Evolutionary conservation across 23 tunicate genomes (phyloP), one percentile per base, ranked within the genome.

Genomic region (Clavelina lepadiformis): DNA sequence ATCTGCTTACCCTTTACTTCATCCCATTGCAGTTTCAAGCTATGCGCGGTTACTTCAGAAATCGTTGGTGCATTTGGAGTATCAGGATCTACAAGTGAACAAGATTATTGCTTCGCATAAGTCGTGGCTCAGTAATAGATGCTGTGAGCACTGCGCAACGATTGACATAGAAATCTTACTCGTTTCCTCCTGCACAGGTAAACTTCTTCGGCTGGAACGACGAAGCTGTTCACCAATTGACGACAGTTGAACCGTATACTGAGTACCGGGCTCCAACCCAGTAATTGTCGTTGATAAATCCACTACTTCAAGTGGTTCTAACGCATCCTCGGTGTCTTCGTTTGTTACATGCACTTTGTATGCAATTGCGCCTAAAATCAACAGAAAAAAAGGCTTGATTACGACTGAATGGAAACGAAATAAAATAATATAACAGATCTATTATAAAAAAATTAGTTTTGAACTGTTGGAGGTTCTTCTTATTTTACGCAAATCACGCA

Each of bases 41-140:
- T 45, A 22, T 41, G 31, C 22, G 81, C 78, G 26, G 82, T 56
- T 18, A 83, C 77, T 19, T 47, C 38, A 30, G 50, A 3, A 4
- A 73, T 34, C 5, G 38, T 67, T 50, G 91, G 82, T 27, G 58
- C 46, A 22, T 67, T 66, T 13, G 91, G 91, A 47, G 91, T 46
- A 11, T 33, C 71, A 0, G 91, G 91, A 61, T 53, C 91, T 83
- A 38, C 32, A 70, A 68, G 21, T 0, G 15, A 20, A 20, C 0
- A 18, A 56, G 22, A 20, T 19, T 56, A 20, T 23, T n/a, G 11
- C 49, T 44, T 44, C 11, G 15, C 49, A 15, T 11, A 44, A 44
- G 15, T 11, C 11, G 11, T 44, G 15, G 15, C 15, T 44, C 11
- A 44, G 49, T 11, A 11, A 44, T 44, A 11, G 15, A 15, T 44